These are phyloP conservation scores for Astreopora myriophthalma DNA, from an alignment of 64 coral and sea anemone species.

Conservation along the genomic window DNA sequence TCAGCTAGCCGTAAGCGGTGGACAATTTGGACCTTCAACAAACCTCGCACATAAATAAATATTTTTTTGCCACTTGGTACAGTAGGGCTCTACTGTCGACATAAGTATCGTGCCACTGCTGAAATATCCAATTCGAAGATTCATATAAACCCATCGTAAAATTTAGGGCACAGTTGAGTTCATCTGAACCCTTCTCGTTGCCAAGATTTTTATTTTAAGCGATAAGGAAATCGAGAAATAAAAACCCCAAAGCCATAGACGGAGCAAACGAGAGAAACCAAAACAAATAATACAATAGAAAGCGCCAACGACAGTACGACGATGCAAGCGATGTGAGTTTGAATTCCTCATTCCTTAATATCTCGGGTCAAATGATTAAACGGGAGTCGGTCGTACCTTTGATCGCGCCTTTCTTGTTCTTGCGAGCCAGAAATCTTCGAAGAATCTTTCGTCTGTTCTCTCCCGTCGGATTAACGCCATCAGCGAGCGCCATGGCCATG, in stretches of 20 bases:
- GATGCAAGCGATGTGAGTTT: conserved; percentile 14
- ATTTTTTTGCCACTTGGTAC: background rate
- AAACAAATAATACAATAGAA: background rate
- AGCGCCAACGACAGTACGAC: background rate
- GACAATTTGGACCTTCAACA: background rate
- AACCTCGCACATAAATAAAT: background rate
- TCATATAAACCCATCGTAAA: background rate
- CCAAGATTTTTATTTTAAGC: background rate
- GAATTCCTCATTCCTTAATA: conserved; percentile 50
- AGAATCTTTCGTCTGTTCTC: conserved; percentile 81
- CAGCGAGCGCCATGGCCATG: conserved; percentile 71
- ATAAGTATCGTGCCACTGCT: background rate
- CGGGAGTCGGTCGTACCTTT: conserved; percentile 62
- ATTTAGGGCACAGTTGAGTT: background rate
- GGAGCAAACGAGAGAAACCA: background rate
- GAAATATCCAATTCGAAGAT: background rate
- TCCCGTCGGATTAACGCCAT: conserved; percentile 54
- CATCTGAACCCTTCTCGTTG: background rate
- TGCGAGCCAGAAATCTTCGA: conserved; percentile 84
- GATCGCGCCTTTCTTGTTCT: conserved; percentile 80
- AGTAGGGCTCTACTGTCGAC: background rate
- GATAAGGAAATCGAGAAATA: background rate
- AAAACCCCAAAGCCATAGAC: background rate
- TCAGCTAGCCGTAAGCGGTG: background rate
- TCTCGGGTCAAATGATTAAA: background rate